phyloP scores from a whole-genome alignment of 2,113 vertebrate species.

The Poeciliopsis retropinna region DNA sequence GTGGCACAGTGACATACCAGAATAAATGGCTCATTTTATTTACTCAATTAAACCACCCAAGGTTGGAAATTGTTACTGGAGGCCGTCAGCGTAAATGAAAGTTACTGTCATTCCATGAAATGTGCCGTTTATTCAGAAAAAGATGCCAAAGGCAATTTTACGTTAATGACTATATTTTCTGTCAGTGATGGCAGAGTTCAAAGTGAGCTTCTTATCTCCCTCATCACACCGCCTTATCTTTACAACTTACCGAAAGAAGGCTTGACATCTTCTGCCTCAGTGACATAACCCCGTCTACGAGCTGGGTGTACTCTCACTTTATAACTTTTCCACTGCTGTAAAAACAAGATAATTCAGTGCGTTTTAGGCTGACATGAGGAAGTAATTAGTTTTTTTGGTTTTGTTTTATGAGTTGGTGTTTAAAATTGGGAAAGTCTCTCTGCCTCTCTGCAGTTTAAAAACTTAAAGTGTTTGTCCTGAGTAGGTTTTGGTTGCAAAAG shows the following conservation, averaged over 20 bases:
- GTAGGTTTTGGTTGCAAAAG: slow-evolving; percentile 12
- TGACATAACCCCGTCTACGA: slow-evolving; percentile 3
- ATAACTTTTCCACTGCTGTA: slow-evolving; percentile 36
- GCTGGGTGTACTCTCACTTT: background rate
- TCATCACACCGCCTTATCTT: slow-evolving; percentile 6
- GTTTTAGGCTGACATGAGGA: background rate
- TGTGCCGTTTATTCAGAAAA: too few species aligned
- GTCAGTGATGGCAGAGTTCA: background rate
- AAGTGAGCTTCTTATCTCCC: slow-evolving; percentile 17
- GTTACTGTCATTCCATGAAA: background rate
- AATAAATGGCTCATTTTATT: slow-evolving; percentile 15
- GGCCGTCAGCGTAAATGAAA: background rate
- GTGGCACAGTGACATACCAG: background rate
- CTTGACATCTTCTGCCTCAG: background rate
- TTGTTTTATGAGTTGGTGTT: slow-evolving; percentile 25
- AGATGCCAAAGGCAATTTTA: too few species aligned
- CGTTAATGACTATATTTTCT: background rate
- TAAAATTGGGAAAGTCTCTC: slow-evolving; percentile 26
- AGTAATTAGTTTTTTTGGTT: background rate
- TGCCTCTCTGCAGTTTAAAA: background rate
- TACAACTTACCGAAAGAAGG: slow-evolving; percentile 18
- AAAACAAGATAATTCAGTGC: slow-evolving; percentile 1
- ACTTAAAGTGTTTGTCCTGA: background rate
- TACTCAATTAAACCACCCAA: background rate
- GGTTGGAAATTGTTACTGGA: slow-evolving; percentile 13